Evolutionary conservation across 1,140 invertebrate genomes (phyloP), one percentile per base, ranked within the genome.

Genomic region (Anastatus disparis): DNA sequence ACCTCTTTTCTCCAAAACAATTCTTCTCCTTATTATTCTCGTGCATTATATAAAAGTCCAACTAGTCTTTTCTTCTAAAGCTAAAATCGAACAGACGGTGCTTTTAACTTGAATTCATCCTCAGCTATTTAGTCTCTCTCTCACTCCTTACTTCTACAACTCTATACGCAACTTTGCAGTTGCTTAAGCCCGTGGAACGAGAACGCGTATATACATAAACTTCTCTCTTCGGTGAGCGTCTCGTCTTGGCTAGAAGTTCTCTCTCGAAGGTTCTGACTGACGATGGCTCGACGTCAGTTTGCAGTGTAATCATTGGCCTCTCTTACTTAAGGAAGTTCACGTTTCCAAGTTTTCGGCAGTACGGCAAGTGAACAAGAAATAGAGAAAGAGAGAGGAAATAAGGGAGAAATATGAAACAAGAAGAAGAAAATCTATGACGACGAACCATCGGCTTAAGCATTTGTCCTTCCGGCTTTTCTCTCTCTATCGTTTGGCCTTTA

Each of bases 241-340:
- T n/a, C n/a, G n/a, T n/a, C n/a, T n/a, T 24, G 20, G 20, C 17
- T 38, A 2, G 59, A 73, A 76, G 63, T 76, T 71, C 40, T 20
- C 29, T 40, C 17, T 13, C 4, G 50, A 55, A 78, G 74, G 69
- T n/a, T n/a, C 72, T 71, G 71, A 66, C 73, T 74, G 65, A 76
- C 74, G 67, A n/a, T n/a, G n/a, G n/a, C n/a, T n/a, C n/a, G n/a
- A 74, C 67, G 75, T 74, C 76, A 80, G 77, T 78, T 80, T 77
- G 78, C 76, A 74, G 77, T 71, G 76, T 77, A 79, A 82, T 81
- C 78, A 78, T 72, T 75, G 75, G 76, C 71, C 68, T n/a, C n/a
- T n/a, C 42, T 4, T 35, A 10, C 42, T 65, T 59, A 58, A 61
- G 35, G 67, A 62, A 78, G 81, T 74, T 79, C 73, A 42, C 24